A percentile compares a stretch with the other conserved stretches of the same genome.
Conservation (phyloP, 2,113 vertebrate genomes). For the Phalacrocorax pelagicus region DNA sequence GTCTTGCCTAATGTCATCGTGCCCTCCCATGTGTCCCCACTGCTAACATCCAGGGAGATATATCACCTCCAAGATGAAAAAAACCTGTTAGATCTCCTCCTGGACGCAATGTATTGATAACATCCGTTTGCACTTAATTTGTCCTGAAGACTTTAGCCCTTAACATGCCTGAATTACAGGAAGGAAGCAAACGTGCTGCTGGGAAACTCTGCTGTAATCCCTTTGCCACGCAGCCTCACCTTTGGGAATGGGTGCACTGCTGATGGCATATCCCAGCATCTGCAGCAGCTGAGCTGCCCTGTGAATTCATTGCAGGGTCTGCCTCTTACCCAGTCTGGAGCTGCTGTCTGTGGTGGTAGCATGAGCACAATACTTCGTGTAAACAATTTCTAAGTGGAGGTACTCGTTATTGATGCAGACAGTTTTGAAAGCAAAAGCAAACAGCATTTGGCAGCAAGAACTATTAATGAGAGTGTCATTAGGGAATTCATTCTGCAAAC, state of each 20-base stretch:
- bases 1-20: not conserved
- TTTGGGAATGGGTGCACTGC: not conserved
- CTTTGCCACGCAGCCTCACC: not conserved
- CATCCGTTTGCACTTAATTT: not conserved
- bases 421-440: constrained; percentile 34
- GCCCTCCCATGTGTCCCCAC: not conserved
- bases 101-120: not conserved
- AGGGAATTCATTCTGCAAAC: not conserved
- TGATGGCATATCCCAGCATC: fast-evolving
- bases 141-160: not conserved
- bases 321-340: not conserved
- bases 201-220: not conserved
- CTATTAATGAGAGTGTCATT: not conserved
- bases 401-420: not conserved
- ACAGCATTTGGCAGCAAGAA: constrained; percentile 21
- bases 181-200: not conserved
- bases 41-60: not conserved
- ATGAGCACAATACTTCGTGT: not conserved
- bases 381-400: not conserved
- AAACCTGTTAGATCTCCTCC: not conserved
- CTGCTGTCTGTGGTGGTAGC: not conserved
- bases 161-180: not conserved
- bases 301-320: not conserved
- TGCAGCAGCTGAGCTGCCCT: not conserved
- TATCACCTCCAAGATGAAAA: not conserved